phyloP scores from a whole-genome alignment of 1,140 invertebrate genomes.

The Drosophila simulans region DNA sequence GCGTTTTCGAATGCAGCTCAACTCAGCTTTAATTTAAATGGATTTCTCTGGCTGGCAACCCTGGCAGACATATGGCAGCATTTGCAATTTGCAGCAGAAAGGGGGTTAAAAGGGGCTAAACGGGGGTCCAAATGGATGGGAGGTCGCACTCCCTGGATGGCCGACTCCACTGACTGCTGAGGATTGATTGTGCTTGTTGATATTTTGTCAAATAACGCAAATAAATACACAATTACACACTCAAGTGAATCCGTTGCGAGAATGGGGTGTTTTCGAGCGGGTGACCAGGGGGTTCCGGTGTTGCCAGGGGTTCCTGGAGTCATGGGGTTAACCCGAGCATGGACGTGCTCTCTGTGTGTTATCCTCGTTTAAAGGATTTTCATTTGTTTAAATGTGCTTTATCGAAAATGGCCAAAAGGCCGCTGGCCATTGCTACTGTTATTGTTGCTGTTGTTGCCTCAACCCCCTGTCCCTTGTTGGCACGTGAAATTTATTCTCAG shows the following conservation, averaged over 20 bases:
- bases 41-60: conserved; percentile 53
- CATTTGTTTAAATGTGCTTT: conserved; percentile 82
- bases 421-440: conserved; percentile 10
- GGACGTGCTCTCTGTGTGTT: conserved; percentile 50
- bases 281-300: not conserved
- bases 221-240: conserved; percentile 84
- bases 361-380: conserved; percentile 81
- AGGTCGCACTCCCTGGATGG: conserved; percentile 31
- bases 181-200: conserved; percentile 83
- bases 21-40: conserved; percentile 83
- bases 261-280: not conserved
- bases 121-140: conserved; percentile 14
- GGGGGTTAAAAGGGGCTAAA: not conserved
- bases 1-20: conserved; percentile 81
- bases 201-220: conserved; percentile 83
- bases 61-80: conserved; percentile 79
- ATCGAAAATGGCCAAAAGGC: conserved; percentile 78
- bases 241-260: conserved; percentile 65
- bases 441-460: conserved; percentile 20
- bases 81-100: conserved; percentile 60
- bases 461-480: conserved; percentile 31
- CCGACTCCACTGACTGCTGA: conserved; percentile 64
- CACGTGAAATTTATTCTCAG: conserved; percentile 44
- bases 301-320: conserved; percentile 28
- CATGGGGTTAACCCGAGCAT: conserved; percentile 62